Base-by-base conservation (phyloP, 2,888 invertebrate species). In the Prionchulus punctatus region DNA sequence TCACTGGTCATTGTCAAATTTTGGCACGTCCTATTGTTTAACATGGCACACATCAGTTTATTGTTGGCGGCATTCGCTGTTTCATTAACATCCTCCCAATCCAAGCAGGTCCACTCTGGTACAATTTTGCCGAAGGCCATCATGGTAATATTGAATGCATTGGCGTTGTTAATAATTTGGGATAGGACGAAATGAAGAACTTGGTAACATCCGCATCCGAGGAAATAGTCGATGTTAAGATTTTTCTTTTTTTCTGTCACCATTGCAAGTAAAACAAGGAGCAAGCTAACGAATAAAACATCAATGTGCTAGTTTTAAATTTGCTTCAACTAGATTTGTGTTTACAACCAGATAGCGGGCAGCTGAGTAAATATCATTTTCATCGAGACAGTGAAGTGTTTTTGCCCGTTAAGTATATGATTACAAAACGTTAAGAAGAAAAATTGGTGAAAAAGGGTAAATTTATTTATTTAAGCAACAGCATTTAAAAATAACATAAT, bases 111-210 rank as follows among this genome's bases (percentile, higher is more conserved):
- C 27, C 27, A 26, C 12, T 49, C 12, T 7, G 50, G 50, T 15
- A 49, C 30, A 23, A 21, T 21, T 30, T 49, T 49, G 30, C 50
- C 50, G 21, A 49, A 49, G 23, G 50, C 50, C 50, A 49, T 49
- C 4, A 49, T 18, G 15, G 30, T 26, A 26, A 49, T 49, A 30
- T 49, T 49, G 15, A 15, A 49, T 12, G 50, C 50, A 12, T 49
- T 26, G 28, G 30, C 50, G 4, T 28, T 23, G 45, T 12, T 45
- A n/a, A 45, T 23, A 7, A 45, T n/a, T 45, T n/a, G 23, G 45
- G 18, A n/a, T 23, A 45, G 23, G 7, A 45, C 4, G 23, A 45
- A 7, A 23, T 45, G 45, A 4, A 7, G 23, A 45, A 45, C 45
- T 45, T 45, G 45, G 45, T 45, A 45, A 23, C 4, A 12, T n/a